These are phyloP conservation scores for Aviceda subcristata DNA, from an alignment of 2,113 vertebrate species.

Conservation along the genomic window DNA sequence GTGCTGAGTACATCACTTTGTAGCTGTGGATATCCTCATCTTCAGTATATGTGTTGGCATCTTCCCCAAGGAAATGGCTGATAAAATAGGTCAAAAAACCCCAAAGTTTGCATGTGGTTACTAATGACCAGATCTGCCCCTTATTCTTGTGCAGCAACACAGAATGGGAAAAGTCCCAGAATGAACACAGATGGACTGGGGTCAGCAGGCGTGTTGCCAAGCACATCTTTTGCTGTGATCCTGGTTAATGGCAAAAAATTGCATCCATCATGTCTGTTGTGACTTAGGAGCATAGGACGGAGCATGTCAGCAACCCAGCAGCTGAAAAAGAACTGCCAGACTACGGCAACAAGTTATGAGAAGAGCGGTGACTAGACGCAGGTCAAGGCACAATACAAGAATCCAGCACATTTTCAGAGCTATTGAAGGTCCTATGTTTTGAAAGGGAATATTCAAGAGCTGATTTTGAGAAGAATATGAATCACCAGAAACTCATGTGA, in stretches of 20 bases:
- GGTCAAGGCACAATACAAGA: background rate
- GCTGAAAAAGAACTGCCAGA: background rate
- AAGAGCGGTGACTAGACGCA: background rate
- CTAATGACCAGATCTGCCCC: background rate
- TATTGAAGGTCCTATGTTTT: background rate
- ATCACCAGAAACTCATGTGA: background rate
- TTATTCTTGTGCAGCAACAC: background rate
- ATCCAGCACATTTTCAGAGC: background rate
- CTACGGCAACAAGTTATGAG: background rate
- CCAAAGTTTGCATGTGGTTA: accelerated
- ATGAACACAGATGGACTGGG: background rate
- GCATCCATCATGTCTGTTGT: background rate
- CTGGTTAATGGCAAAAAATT: background rate
- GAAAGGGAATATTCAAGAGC: background rate
- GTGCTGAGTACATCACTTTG: background rate
- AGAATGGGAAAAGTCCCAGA: background rate
- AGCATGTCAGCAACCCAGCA: background rate
- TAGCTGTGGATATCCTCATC: background rate
- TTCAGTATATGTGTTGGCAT: background rate
- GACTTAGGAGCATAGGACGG: background rate
- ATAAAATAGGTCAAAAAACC: background rate
- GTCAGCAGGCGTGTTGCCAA: background rate
- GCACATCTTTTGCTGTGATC: background rate
- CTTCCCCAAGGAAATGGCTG: background rate
- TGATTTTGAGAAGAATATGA: background rate